Base-by-base conservation (phyloP, 2,888 invertebrate species). In the Cephus rjabovi region DNA sequence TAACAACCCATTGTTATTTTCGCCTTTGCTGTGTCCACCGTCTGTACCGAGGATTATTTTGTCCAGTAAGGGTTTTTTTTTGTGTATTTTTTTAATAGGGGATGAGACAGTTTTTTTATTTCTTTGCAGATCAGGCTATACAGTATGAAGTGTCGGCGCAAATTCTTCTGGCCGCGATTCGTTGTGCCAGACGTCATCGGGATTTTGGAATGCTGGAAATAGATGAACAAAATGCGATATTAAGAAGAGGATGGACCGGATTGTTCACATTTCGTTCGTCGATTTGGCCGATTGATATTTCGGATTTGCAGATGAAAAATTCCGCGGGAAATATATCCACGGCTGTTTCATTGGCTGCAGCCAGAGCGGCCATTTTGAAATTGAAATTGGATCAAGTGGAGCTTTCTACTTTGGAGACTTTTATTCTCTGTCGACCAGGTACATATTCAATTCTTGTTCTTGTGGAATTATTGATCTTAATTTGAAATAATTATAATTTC, bases 91-190 rank as follows among this genome's bases (percentile, higher is more conserved):
- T 40, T 37, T 4, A 37, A 40, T 0, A 1, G 15, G 40, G 40
- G 40, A 40, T 23, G 6, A 6, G 1, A 15, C 12, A 15, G 11
- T 74, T 73, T 9, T 33, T 31, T 69, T 33, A 40, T 40, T 40
- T 40, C 6, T 6, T 40, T 6, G 0, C 34, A 75, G 79, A 70
- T 34, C 79, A 37, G 86, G 82, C 23, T 81, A 84, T 93, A 35
- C 92, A 93, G 76, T 93, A 93, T 84, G 94, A 95, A 89, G 90
- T 94, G 70, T 92, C 94, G 9, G 94, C 94, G 1, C 94, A 94
- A 86, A 94, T 95, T 84, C 90, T 95, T 74, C 89, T 95, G 15
- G 91, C 94, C 0, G 92, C 94, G 3, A 91, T 95, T 75, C 93
- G 93, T 73, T 93, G 93, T 81, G 93, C 94, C 0, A 92, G 94